Evolutionary conservation across 1,140 invertebrate genomes (phyloP).

Genomic region (Spodoptera frugiperda): DNA sequence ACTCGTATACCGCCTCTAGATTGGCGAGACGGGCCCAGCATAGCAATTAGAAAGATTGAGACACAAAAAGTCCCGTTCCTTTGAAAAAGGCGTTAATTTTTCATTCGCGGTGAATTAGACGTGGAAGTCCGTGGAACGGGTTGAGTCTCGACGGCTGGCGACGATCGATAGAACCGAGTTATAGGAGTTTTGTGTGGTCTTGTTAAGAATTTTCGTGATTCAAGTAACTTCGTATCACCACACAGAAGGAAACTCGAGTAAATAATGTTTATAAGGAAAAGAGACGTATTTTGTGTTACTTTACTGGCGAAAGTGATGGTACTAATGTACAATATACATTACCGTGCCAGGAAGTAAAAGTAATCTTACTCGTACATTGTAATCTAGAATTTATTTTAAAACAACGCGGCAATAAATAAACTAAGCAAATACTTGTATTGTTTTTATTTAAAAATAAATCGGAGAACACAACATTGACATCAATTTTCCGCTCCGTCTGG

Average conservation of each 20-base stretch:
- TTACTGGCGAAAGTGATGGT: too few relatives aligned
- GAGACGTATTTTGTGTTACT: background rate
- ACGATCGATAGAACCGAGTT: slow-evolving; percentile 47
- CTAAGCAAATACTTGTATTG: too few relatives aligned
- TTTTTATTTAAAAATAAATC: background rate
- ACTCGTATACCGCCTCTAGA: slow-evolving; percentile 16
- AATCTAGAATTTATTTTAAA: too few relatives aligned
- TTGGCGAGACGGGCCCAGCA: slow-evolving; percentile 42
- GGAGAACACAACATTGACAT: background rate
- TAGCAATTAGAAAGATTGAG: slow-evolving; percentile 52
- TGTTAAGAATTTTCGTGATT: slow-evolving; percentile 22
- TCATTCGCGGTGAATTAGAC: slow-evolving; percentile 51
- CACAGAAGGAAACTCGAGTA: background rate
- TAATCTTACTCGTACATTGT: too few relatives aligned
- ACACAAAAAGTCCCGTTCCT: slow-evolving; percentile 43
- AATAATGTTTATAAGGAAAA: background rate
- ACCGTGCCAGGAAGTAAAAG: too few relatives aligned
- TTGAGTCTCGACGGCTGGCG: slow-evolving; percentile 37
- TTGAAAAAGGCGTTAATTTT: slow-evolving; percentile 55
- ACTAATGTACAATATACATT: too few relatives aligned
- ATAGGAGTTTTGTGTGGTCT: slow-evolving; percentile 38
- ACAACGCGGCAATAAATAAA: too few relatives aligned
- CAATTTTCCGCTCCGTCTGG: background rate
- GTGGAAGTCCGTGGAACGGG: slow-evolving; percentile 14
- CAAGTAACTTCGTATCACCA: background rate